Evolutionary conservation across 2,888 invertebrate genomes (phyloP).

Genomic region (Pecten maximus): DNA sequence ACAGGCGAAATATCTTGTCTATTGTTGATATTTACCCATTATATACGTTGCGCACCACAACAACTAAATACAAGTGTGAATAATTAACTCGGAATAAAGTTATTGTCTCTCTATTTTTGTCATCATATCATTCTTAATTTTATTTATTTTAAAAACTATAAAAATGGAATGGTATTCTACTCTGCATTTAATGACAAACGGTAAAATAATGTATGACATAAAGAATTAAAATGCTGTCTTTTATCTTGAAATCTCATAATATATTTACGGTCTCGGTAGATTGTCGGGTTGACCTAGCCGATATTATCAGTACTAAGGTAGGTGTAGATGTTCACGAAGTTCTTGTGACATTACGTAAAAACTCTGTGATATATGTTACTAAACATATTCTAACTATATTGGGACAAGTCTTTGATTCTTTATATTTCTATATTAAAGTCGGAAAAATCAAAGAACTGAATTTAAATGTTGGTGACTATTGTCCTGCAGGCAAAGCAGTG

Average conservation of each 20-base stretch:
- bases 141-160: not conserved
- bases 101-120: not conserved
- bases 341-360: not conserved
- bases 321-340: not conserved
- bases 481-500: not conserved
- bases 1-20: not conserved
- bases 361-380: not conserved
- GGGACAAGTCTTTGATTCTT: not conserved
- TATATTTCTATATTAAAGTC: not conserved
- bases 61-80: not conserved
- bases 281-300: not conserved
- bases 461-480: not conserved
- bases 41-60: not conserved
- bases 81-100: not conserved
- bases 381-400: not conserved
- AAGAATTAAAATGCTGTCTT: not conserved
- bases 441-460: constrained; percentile 16
- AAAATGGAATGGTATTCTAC: not conserved
- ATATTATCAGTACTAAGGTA: not conserved
- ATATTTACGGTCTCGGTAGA: not conserved
- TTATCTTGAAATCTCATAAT: constrained; percentile 4
- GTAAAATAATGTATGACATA: not conserved
- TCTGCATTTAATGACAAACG: not conserved
- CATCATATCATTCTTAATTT: not conserved
- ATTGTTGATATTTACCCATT: not conserved